Conservation (phyloP, 2,888 invertebrate species). For the Margaritifera margaritifera region DNA sequence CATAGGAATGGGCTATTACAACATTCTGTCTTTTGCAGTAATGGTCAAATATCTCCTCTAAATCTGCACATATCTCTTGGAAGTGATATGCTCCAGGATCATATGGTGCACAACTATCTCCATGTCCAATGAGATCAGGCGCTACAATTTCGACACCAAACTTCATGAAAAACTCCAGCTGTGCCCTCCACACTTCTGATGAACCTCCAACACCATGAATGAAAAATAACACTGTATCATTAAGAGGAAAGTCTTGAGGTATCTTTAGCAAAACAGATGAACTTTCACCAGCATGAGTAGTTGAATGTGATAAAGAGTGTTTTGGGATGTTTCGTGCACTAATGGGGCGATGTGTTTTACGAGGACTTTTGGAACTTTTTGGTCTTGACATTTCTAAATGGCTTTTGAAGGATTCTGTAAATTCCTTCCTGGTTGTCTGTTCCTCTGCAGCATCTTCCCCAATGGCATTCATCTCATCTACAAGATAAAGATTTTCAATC, state of each 20-base stretch:
- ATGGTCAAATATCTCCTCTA: constrained; percentile 78
- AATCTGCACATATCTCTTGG: constrained; percentile 77
- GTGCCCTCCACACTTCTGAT: constrained; percentile 79
- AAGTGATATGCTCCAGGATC: constrained; percentile 78
- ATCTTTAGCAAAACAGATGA: constrained; percentile 11
- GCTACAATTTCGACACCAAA: constrained; percentile 79
- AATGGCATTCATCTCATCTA: too few species aligned
- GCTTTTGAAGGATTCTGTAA: too few species aligned
- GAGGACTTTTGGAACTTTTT: constrained; percentile 21
- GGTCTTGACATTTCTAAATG: background rate
- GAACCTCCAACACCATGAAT: constrained; percentile 82
- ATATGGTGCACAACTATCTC: constrained; percentile 79
- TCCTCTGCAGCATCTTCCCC: too few species aligned
- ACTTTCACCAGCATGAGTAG: constrained; percentile 15
- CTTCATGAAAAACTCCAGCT: constrained; percentile 77
- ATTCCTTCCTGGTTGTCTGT: too few species aligned
- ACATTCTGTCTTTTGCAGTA: constrained; percentile 78
- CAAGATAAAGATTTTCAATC: too few species aligned
- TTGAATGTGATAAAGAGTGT: constrained; percentile 11
- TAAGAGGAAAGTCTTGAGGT: constrained; percentile 25
- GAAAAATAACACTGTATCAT: constrained; percentile 75
- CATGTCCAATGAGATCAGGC: constrained; percentile 82
- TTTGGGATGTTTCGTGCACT: constrained; percentile 27
- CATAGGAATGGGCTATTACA: constrained; percentile 81
- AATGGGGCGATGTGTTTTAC: constrained; percentile 33